Percentiles rank a stretch among this genome's conserved stretches.
Conservation (phyloP, 1,140 invertebrate species). For the Apis mellifera region DNA sequence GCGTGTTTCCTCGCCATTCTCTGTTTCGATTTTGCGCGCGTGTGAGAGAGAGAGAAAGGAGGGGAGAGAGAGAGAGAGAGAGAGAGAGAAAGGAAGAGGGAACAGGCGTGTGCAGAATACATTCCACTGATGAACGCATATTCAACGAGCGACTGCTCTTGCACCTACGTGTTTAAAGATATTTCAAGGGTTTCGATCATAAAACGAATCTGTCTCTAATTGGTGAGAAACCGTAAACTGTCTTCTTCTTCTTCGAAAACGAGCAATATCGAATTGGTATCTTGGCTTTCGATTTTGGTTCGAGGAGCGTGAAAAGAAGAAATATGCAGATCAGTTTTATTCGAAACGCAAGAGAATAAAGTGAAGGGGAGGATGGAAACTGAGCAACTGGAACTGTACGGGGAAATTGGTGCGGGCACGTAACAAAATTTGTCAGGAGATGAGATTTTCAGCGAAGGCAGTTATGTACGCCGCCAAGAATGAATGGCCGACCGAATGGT, state of each 20-base stretch:
- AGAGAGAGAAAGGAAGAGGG: neutral
- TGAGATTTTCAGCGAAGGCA: slow-evolving; percentile 59
- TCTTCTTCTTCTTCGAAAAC: too few relatives aligned
- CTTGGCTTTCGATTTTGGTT: neutral
- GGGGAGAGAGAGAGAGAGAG: neutral
- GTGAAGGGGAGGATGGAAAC: slow-evolving; percentile 3
- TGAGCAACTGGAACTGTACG: slow-evolving; percentile 29
- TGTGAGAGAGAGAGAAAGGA: neutral
- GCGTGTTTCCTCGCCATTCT: neutral
- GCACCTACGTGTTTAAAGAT: neutral
- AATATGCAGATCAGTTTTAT: neutral
- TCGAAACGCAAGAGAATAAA: neutral
- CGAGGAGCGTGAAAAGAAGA: neutral
- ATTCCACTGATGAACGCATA: neutral
- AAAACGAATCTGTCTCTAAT: neutral
- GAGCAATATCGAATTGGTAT: too few relatives aligned
- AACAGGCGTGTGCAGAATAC: neutral
- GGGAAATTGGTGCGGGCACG: slow-evolving; percentile 60
- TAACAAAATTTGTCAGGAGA: slow-evolving; percentile 65
- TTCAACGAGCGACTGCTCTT: neutral
- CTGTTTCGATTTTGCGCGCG: neutral
- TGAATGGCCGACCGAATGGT: slow-evolving; percentile 52
- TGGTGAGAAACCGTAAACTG: too few relatives aligned
- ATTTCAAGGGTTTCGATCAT: neutral
- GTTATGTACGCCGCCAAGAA: slow-evolving; percentile 58